These are phyloP conservation scores for Chloroclystis v-ata DNA, from an alignment of 2,888 invertebrate species.

Conservation along the genomic window DNA sequence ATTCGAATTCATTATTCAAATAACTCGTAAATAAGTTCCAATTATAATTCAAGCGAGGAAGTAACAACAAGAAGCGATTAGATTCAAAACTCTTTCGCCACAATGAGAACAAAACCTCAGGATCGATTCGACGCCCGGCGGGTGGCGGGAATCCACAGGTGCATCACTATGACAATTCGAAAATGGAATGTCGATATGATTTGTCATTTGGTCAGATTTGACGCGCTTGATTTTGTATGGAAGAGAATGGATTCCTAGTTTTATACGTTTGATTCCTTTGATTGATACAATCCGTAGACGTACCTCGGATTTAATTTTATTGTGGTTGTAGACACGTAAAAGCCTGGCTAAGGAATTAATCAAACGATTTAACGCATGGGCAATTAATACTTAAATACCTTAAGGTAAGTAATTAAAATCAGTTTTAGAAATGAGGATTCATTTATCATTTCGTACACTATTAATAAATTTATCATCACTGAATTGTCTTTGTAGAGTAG, in stretches of 20 bases:
- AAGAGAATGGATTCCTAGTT: constrained; percentile 21
- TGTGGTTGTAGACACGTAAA: too few species aligned
- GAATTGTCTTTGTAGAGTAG: too few species aligned
- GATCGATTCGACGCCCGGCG: constrained; percentile 50
- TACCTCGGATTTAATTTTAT: too few species aligned
- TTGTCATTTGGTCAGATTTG: constrained; percentile 54
- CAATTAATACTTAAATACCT: too few species aligned
- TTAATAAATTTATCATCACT: too few species aligned
- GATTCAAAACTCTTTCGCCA: constrained; percentile 20
- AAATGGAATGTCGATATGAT: constrained; percentile 52
- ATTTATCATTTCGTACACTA: too few species aligned
- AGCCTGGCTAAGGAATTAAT: too few species aligned
- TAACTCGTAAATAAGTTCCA: constrained; percentile 1
- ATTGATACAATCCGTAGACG: background rate
- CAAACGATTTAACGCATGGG: too few species aligned
- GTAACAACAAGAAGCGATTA: constrained; percentile 21
- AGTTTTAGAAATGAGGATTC: too few species aligned
- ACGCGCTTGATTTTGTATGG: constrained; percentile 40
- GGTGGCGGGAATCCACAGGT: constrained; percentile 46
- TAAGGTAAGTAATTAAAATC: too few species aligned
- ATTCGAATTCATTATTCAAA: background rate
- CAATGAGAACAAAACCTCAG: constrained; percentile 24
- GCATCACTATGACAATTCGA: constrained; percentile 45
- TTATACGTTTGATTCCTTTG: constrained; percentile 12
- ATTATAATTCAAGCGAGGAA: constrained; percentile 16